Base-by-base conservation (phyloP, 1,140 invertebrate species). In the Oryctes rhinoceros region DNA sequence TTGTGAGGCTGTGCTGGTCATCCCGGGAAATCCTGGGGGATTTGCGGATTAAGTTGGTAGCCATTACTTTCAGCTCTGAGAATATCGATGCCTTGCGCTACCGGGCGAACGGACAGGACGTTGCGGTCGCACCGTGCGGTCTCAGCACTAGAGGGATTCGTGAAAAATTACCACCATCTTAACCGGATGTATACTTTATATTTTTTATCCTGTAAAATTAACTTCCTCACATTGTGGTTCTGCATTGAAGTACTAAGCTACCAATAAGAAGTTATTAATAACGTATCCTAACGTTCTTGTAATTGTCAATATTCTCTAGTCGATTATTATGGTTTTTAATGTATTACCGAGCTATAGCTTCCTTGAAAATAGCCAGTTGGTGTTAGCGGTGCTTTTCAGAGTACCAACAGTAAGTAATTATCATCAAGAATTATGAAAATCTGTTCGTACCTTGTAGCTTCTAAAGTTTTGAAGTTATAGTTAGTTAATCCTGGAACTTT, bases 21-120 rank as follows among this genome's bases (percentile, higher is more conserved):
- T 83, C 83, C 83, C 80, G 80, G 49, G 74, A 67, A 77, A 81
- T 83, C 83, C 82, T 79, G 39, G 30, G 81, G 83, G 83, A 84
- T 82, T 81, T 82, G 83, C 76, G 83, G 83, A 84, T 84, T 84
- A 83, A 83, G 81, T 84, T 82, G 80, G 79, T 65, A 78, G 81
- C 82, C 83, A 83, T 84, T 84, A 84, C 81, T 84, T 83, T 83
- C 47, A 59, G 76, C 67, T 79, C 80, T 74, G 79, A 76, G 82
- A 82, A 82, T 82, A 83, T 83, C 81, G 81, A 81, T 80, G 83
- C 78, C 39, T 80, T 74, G 65, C 75, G 79, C 79, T 59, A 67
- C 20, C 65, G 53, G 53, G 53, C 53, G 15, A 49, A 59, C 30
- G 15, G 35, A 47, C 78, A 44, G 78, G 76, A 49, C 53, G 78